These are phyloP conservation scores for Gymnocheta viridis DNA, from an alignment of 2,888 invertebrate species.

Conservation along the genomic window DNA sequence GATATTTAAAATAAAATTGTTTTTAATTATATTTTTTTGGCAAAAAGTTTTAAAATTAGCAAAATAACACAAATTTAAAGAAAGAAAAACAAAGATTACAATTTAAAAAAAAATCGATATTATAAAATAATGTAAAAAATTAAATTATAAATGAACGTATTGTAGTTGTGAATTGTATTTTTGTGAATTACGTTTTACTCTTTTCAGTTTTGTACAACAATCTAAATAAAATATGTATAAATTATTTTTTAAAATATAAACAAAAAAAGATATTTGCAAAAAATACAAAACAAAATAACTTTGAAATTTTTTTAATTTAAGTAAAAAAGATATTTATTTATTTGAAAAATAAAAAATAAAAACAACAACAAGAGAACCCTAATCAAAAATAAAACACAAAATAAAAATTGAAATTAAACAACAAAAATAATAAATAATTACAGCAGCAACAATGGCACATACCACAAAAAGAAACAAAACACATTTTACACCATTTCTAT, in stretches of 20 bases:
- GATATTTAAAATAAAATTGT: constrained; percentile 75
- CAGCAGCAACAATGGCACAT: constrained; percentile 59
- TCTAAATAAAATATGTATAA: constrained; percentile 21
- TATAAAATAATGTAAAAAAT: constrained; percentile 44
- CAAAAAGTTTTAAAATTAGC: constrained; percentile 55
- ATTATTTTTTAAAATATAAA: constrained; percentile 25
- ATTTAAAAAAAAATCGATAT: constrained; percentile 40
- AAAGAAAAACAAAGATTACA: constrained; percentile 18
- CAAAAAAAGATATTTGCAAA: constrained; percentile 33
- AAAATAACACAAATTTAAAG: constrained; percentile 46
- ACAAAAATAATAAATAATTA: constrained; percentile 37
- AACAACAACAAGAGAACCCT: constrained; percentile 5
- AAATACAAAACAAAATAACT: constrained; percentile 38
- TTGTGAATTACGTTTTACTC: constrained; percentile 75
- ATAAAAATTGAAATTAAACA: constrained; percentile 8
- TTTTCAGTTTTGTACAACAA: constrained; percentile 66
- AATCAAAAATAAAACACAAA: constrained; percentile 43
- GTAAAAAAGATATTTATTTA: constrained; percentile 40
- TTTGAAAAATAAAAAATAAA: constrained; percentile 23
- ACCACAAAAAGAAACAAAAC: constrained; percentile 21
- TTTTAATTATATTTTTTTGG: constrained; percentile 52
- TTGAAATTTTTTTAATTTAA: neutral
- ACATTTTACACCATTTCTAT: constrained; percentile 65
- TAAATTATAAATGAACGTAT: constrained; percentile 62
- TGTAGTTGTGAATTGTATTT: constrained; percentile 81